These are phyloP conservation scores for Molossus alvarezi DNA, from an alignment of 2,797 vertebrate genomes.

Conservation along the genomic window DNA sequence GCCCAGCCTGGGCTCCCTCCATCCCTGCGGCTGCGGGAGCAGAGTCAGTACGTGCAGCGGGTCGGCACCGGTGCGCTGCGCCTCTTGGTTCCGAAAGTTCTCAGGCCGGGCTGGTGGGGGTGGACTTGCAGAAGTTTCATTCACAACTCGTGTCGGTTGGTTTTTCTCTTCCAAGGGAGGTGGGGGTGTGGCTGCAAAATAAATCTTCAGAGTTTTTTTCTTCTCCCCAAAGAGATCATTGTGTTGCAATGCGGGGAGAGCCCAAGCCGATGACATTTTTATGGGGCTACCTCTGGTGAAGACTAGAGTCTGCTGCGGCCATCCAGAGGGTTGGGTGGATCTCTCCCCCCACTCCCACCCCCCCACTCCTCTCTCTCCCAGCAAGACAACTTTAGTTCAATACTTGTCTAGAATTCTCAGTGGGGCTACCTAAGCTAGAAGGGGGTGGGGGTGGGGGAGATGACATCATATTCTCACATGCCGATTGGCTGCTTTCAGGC, in stretches of 20 bases:
- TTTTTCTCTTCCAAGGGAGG: conserved; percentile 77
- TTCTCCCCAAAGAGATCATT: conserved; percentile 87
- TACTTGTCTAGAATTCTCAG: conserved; percentile 95
- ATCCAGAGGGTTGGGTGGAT: conserved; percentile 85
- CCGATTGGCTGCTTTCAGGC: conserved; percentile 92
- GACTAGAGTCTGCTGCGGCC: conserved; percentile 93
- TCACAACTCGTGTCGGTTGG: conserved; percentile 81
- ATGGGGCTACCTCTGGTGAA: conserved; percentile 91
- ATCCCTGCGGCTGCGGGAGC: not conserved
- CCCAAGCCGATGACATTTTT: conserved; percentile 93
- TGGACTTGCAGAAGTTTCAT: conserved; percentile 86
- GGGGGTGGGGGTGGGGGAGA: conserved; percentile 76
- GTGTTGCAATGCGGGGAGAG: conserved; percentile 80
- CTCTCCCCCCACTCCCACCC: conserved; percentile 50
- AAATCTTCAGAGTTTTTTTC: conserved; percentile 84
- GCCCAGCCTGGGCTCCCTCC: not conserved
- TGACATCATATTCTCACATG: conserved; percentile 94
- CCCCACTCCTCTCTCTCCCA: conserved; percentile 85
- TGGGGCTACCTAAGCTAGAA: conserved; percentile 93
- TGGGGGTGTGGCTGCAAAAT: conserved; percentile 88
- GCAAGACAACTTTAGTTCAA: conserved; percentile 93
- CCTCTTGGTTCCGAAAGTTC: not conserved
- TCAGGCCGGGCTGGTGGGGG: conserved; percentile 35
- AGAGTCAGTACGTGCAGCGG: accelerated
- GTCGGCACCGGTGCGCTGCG: accelerated